Evolutionary conservation across 2,113 vertebrate species (phyloP), one percentile per base, ranked within the genome.

Genomic region (Empidonax alnorum): DNA sequence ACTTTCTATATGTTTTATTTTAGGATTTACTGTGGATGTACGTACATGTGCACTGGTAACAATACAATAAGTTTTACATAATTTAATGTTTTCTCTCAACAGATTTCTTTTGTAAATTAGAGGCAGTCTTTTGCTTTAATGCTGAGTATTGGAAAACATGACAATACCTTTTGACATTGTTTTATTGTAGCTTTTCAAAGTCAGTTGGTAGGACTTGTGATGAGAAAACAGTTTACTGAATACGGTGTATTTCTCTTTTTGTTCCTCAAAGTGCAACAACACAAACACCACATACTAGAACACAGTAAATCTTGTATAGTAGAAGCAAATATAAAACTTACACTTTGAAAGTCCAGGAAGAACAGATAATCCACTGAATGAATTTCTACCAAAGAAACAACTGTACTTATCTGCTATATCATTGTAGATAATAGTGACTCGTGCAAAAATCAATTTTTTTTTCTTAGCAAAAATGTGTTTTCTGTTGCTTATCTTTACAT

Each of bases 121-220:
- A 89, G 9, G 33, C 22, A 88, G 42, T 55, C 15, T 92, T 85
- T 50, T 93, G 22, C 4, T 81, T 68, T 94, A 72, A 76, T 46
- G 71, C 19, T 46, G 27, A 76, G 33, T 85, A 59, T 47, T 94
- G 49, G 52, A 71, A 90, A 90, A 93, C 20, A 35, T 72, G 20
- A 96, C 86, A 50, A 67, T 69, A 8, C 9, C 31, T 77, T 53
- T 42, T 84, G 71, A 71, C 39, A 13, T 39, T 94, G 37, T 69
- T 88, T 92, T 93, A 73, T 22, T 84, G 42, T 67, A 81, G 25
- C 35, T 92, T 97, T 87, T 62, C 63, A 35, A 20, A 81, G 76
- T 81, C 55, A 41, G 58, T 87, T 41, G 17, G 35, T 88, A 91
- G 62, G 39, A 83, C 85, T 55, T 74, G 31, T 75, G 66, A 77